Evolutionary conservation across 2,113 vertebrate species (phyloP).

Genomic region (Actinemys pallida): DNA sequence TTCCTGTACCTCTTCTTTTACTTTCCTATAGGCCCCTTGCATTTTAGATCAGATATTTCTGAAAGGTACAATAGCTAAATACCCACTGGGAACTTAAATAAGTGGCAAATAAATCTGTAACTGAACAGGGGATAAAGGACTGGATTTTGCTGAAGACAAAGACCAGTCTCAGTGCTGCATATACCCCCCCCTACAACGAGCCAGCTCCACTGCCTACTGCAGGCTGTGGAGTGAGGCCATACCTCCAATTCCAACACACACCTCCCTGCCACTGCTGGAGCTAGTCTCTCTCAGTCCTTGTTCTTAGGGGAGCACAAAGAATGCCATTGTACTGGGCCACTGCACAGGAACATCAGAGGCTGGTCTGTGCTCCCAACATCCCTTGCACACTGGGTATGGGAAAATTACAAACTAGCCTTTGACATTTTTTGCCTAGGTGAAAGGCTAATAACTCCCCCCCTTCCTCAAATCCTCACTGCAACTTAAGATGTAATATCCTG

Average conservation of each 20-base stretch:
- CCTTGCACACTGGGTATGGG: not conserved
- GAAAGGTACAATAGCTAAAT: not conserved
- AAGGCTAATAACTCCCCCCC: not conserved
- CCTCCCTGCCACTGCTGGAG: not conserved
- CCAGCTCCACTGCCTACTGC: not conserved
- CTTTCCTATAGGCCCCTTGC: not conserved
- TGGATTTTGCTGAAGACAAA: not conserved
- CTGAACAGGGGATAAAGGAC: not conserved
- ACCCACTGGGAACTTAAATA: not conserved
- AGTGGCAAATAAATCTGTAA: not conserved
- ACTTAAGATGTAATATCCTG: not conserved
- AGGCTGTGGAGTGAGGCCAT: not conserved
- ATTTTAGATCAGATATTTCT: not conserved
- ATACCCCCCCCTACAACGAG: not conserved
- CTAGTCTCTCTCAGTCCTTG: not conserved
- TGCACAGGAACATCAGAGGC: not conserved
- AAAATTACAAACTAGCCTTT: not conserved
- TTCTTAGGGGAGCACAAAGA: not conserved
- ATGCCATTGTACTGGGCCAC: not conserved
- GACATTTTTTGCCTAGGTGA: not conserved
- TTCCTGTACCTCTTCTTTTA: not conserved
- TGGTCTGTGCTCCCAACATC: not conserved
- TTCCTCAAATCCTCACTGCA: not conserved
- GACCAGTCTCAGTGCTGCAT: not conserved
- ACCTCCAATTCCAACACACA: not conserved